Base-by-base conservation (phyloP, 2,113 vertebrate species). In the Psephotus haematonotus region DNA sequence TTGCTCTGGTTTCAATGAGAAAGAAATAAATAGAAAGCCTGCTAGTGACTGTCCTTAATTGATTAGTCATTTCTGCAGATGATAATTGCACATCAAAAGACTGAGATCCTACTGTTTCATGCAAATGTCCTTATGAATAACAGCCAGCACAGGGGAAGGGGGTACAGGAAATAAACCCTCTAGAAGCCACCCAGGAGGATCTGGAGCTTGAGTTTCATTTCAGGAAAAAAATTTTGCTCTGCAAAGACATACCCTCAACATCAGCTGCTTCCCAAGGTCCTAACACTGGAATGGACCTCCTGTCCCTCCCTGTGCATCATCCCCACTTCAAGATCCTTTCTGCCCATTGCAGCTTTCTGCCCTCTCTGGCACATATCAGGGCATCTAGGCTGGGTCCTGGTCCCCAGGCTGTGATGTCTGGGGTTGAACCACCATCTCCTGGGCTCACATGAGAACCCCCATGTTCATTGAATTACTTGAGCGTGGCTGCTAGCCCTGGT, bases 31-130 rank as follows among this genome's bases (percentile, higher is more conserved):
- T 96, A 96, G 96, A 93, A 96, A 93, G 79, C 37, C 82, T 93
- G 90, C 85, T 59, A 84, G 86, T 96, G 92, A 84, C 96, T 96
- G 92, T 91, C 92, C 91, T 94, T 96, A 94, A 97, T 96, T 96
- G 93, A 96, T 96, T 96, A 96, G 93, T 96, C 96, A 96, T 96
- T 96, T 96, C 96, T 96, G 95, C 96, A 95, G 93, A 95, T 96
- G 91, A 93, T 97, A 96, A 96, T 96, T 96, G 91, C 88, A 96
- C 93, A 94, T 95, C 83, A 95, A 82, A 94, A 85, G 91, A 19
- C 88, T 90, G 88, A 90, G 86, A 93, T 95, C 92, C 91, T 76
- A 71, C 95, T 94, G 92, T 71, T 93, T 82, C 92, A 87, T 93
- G 88, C 88, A 96, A 95, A 89, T 77, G 82, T 94, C 95, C 92